Base-by-base conservation (phyloP, 30 jellyfish, hydroid and myxozoan species). In the Mastigias papua region DNA sequence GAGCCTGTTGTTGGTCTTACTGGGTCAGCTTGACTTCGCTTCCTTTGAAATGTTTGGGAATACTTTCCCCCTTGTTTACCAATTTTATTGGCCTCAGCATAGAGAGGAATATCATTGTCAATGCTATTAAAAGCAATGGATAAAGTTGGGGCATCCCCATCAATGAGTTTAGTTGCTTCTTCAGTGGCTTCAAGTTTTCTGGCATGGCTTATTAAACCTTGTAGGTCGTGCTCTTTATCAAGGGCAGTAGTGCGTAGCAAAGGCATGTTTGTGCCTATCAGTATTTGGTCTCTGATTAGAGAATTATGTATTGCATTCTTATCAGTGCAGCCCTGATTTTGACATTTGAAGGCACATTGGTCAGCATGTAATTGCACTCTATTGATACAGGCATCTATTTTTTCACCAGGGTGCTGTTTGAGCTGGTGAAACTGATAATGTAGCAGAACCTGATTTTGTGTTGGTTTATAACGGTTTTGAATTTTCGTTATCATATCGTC, bases 391-490 rank as follows among this genome's bases (percentile, higher is more conserved):
- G 90, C 23, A 64, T 79, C 84, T 54, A 79, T 57, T 34, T 42
- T 27, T 85, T 79, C 82, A 27, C 82, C 90, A 21, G 68, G 82
- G 37, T 27, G 86, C 69, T 79, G 90, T 21, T 34, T 64, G 29
- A 79, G 72, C 25, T 46, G 72, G 48, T 64, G 69, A 32, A 79
- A 64, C 86, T 79, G 90, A 79, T 34, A 79, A 60, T 79, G 90
- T 25, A 79, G 66, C 42, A 79, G 90, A 46, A 79, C 90, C 68
- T 57, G 70, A 57, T 64, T 79, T 58, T 79, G 82, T 13, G 82
- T 32, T 10, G 90, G 90, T 19, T 60, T 58, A 33, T 79, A 58
- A 26, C 84, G 35, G 42, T 69, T 31, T 13, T 48, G 51, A 6
- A 82, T 20, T 61, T 82, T 82, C 31, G 68, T 21, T 48, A 82